Evolutionary conservation across 2,113 vertebrate genomes (phyloP).

Genomic region (Daboia siamensis): DNA sequence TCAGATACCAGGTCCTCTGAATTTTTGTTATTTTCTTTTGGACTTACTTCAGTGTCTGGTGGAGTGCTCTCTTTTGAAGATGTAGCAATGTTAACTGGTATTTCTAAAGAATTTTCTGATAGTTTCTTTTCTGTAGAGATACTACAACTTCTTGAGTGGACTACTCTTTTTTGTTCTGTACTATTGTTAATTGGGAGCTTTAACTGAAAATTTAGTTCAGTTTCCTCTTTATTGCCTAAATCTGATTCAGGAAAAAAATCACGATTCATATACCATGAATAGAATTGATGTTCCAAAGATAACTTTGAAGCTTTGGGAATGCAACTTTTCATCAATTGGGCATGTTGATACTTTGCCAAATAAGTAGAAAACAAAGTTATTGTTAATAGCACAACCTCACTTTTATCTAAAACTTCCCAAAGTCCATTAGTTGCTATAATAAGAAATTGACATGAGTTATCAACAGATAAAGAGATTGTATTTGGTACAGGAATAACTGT

Average conservation of each 20-base stretch:
- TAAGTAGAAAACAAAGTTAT: slow-evolving; percentile 50
- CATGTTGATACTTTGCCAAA: neutral
- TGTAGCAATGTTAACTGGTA: neutral
- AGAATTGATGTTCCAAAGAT: neutral
- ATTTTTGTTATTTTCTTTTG: neutral
- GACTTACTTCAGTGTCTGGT: neutral
- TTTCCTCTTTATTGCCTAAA: neutral
- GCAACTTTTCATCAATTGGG: neutral
- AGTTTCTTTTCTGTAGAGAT: slow-evolving; percentile 8
- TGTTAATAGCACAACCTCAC: slow-evolving; percentile 57
- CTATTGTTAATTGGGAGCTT: neutral
- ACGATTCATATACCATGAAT: slow-evolving; percentile 20
- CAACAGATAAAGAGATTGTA: slow-evolving; percentile 56
- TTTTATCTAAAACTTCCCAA: slow-evolving; percentile 66
- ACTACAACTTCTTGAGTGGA: neutral
- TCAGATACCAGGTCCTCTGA: neutral
- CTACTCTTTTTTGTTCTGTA: neutral
- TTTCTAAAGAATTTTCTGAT: neutral
- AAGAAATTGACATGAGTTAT: slow-evolving; percentile 63
- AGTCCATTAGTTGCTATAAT: slow-evolving; percentile 68
- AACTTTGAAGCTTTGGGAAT: fast-evolving
- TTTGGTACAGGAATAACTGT: slow-evolving; percentile 61
- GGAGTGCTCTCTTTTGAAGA: neutral
- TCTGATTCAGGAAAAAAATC: neutral
- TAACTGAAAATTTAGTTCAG: neutral